phyloP scores from a whole-genome alignment of 2,113 vertebrate species.

The Arvicanthis niloticus region DNA sequence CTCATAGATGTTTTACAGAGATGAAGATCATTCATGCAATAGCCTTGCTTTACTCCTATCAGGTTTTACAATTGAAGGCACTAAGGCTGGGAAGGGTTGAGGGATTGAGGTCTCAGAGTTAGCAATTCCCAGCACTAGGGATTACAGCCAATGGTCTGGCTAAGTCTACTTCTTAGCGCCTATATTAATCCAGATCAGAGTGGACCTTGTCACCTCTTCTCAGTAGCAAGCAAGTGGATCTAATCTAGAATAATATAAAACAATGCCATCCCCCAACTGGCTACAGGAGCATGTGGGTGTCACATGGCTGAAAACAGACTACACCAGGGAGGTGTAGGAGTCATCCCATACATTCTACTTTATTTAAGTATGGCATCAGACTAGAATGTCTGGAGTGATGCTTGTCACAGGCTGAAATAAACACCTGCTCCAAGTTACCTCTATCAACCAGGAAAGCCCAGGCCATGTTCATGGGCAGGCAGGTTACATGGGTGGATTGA shows the following conservation, averaged over 20 bases:
- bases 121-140: background rate
- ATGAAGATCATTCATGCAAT: background rate
- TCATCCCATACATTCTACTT: background rate
- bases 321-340: background rate
- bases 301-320: background rate
- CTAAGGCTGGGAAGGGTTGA: background rate
- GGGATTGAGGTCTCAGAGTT: background rate
- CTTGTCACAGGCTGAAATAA: background rate
- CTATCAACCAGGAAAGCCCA: background rate
- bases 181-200: background rate
- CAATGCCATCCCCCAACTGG: background rate
- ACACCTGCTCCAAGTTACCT: background rate
- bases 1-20: background rate
- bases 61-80: background rate
- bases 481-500: background rate
- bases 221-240: background rate
- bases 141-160: background rate
- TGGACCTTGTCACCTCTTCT: background rate
- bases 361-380: background rate
- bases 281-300: background rate
- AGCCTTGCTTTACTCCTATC: background rate
- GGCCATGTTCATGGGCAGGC: background rate
- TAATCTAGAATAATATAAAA: background rate
- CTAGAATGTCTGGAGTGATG: background rate
- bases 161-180: background rate